Conservation (phyloP, 1,140 invertebrate species). For the Asobara japonica region DNA sequence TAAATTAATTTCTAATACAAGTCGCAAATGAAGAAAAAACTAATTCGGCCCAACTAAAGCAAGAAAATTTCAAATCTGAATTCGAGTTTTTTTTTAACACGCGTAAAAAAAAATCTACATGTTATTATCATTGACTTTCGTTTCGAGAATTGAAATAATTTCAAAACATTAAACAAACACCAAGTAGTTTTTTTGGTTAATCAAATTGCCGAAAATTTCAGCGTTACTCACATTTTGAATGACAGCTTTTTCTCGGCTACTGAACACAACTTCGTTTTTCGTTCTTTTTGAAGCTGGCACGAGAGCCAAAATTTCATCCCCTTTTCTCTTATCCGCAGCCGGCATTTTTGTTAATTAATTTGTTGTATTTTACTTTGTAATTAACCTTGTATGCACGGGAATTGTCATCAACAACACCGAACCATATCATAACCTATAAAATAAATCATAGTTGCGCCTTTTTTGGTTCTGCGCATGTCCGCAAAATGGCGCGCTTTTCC, state of each 20-base stretch:
- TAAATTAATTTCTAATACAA: conserved; percentile 31
- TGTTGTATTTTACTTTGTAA: not conserved
- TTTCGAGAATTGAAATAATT: no score
- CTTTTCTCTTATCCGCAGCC: conserved; percentile 72
- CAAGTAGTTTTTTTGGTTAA: not conserved
- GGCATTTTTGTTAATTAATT: conserved; percentile 52
- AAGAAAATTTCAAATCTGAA: no score
- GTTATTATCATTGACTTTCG: not conserved
- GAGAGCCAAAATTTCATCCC: conserved; percentile 74
- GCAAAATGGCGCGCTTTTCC: no score
- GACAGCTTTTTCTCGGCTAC: conserved; percentile 74
- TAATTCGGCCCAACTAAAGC: no score
- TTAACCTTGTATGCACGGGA: not conserved
- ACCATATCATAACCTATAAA: not conserved
- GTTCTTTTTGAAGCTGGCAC: conserved; percentile 76
- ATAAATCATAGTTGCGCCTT: no score
- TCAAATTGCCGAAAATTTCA: conserved; percentile 37
- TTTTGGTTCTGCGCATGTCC: no score
- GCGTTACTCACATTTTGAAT: conserved; percentile 69
- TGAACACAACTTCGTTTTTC: conserved; percentile 76
- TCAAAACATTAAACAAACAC: no score
- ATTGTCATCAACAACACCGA: not conserved
- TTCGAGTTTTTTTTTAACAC: no score
- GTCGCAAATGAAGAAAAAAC: no score
- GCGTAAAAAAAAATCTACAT: no score